Conservation (phyloP, 2,888 invertebrate species). For the Endotricha flammealis region DNA sequence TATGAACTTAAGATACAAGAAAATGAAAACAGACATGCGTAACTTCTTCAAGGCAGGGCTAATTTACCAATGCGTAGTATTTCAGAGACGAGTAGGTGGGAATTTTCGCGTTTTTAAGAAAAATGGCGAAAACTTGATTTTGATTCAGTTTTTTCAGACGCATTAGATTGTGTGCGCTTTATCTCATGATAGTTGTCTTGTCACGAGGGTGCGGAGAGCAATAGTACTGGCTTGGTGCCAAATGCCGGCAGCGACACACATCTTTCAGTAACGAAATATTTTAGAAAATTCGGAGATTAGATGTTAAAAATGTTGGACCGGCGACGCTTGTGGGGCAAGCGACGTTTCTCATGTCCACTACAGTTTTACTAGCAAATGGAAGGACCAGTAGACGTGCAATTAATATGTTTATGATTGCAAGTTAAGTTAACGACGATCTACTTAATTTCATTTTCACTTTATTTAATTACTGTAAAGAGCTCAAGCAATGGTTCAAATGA, state of each 20-base stretch:
- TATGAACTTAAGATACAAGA: slow-evolving; percentile 15
- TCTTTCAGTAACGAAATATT: slow-evolving; percentile 63
- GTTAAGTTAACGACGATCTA: no score
- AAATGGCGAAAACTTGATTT: slow-evolving; percentile 16
- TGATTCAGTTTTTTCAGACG: slow-evolving; percentile 22
- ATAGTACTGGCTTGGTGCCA: slow-evolving; percentile 68
- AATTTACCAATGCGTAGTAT: slow-evolving; percentile 1
- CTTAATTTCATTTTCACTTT: no score
- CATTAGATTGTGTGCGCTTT: slow-evolving; percentile 47
- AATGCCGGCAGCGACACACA: slow-evolving; percentile 59
- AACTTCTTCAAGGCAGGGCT: slow-evolving; percentile 7
- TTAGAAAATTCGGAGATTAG: slow-evolving; percentile 52
- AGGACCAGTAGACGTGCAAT: no score
- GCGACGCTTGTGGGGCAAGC: slow-evolving; percentile 4
- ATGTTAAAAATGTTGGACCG: slow-evolving; percentile 14
- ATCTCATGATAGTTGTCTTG: slow-evolving; percentile 62
- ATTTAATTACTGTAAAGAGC: no score
- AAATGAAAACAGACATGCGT: slow-evolving; percentile 32
- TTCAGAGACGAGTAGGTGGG: not conserved
- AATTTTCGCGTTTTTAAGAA: slow-evolving; percentile 23
- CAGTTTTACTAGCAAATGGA: no score
- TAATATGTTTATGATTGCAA: no score
- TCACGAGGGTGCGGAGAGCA: slow-evolving; percentile 65
- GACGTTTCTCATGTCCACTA: not conserved
- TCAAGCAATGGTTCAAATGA: no score